Evolutionary conservation across 2,888 invertebrate genomes (phyloP), one percentile per base, ranked within the genome.

Genomic region (Lumbricus terrestris): DNA sequence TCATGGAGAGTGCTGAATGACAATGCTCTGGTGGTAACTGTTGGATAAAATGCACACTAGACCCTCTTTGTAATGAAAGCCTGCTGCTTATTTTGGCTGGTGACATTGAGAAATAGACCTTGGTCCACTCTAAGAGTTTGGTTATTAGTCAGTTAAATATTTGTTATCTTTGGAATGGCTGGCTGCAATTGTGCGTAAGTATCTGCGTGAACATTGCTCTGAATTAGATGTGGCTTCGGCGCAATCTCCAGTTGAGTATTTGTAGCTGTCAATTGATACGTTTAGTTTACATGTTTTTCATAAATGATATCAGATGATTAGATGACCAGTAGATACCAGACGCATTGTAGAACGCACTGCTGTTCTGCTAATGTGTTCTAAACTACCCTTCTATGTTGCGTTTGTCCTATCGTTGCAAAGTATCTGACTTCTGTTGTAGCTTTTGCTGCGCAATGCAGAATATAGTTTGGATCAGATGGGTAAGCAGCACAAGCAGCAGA

Each of bases 381-480:
- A n/a, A 69, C 29, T 69, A 69, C 69, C 6, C n/a, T 29, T 69
- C 69, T 69, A 8, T 29, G 69, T 0, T n/a, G n/a, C 13, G 29
- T 3, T 69, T 23, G 6, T 47, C 23, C 23, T 47, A 23, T 23
- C 47, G 8, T 47, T 23, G 20, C 8, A n/a, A 69, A 69, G n/a
- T 69, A 29, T 69, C 8, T 47, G 47, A n/a, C 16, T n/a, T 85
- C 35, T 89, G 35, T 37, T 89, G n/a, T 93, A 95, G 95, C 96
- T 96, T 4, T 95, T 98, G 90, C 96, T 97, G 89, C 96, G 98
- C 88, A 97, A 97, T 23, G 99, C 98, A 95, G 99, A 99, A 94
- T 96, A 97, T 37, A 99, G 99, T 94, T 96, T 99, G 94, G 99
- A 99, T 91, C 96, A 97, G 89, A 96, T 99, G 91, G 97, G 97